Conservation (phyloP, 2,888 invertebrate species). For the Frankliniella intonsa region DNA sequence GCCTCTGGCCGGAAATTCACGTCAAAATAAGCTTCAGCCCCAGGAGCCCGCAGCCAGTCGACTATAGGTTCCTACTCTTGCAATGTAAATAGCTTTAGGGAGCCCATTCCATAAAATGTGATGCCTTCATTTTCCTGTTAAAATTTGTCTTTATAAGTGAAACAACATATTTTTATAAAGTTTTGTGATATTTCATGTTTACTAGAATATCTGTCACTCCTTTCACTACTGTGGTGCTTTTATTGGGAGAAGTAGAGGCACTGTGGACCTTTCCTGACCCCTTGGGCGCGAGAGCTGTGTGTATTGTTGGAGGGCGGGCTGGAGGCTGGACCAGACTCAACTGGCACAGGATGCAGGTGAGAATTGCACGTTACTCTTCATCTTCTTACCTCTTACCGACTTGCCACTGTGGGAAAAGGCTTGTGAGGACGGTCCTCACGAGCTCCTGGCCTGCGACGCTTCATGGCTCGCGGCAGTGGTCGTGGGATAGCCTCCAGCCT, state of each 20-base stretch:
- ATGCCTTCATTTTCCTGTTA: neutral
- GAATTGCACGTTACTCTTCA: too few species aligned
- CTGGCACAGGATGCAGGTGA: too few species aligned
- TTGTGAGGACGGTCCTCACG: too few species aligned
- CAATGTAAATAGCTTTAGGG: neutral
- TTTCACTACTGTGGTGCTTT: neutral
- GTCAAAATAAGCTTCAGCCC: neutral
- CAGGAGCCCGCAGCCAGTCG: conserved; percentile 37
- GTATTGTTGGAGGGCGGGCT: neutral
- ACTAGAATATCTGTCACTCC: neutral
- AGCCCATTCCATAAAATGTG: neutral
- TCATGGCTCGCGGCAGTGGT: too few species aligned
- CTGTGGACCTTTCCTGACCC: neutral
- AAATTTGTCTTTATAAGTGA: neutral
- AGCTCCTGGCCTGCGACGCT: too few species aligned
- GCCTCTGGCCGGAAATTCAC: conserved; percentile 49
- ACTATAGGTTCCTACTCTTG: neutral
- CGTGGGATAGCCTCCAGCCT: too few species aligned
- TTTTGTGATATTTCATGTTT: neutral
- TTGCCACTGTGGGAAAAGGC: too few species aligned
- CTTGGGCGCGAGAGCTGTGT: neutral
- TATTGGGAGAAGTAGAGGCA: neutral
- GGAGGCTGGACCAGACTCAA: too few species aligned
- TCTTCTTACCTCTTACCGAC: too few species aligned
- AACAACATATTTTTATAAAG: neutral